Evolutionary conservation across 2,113 vertebrate genomes (phyloP), one percentile per base, ranked within the genome.

Genomic region (Lepidothrix coronata): DNA sequence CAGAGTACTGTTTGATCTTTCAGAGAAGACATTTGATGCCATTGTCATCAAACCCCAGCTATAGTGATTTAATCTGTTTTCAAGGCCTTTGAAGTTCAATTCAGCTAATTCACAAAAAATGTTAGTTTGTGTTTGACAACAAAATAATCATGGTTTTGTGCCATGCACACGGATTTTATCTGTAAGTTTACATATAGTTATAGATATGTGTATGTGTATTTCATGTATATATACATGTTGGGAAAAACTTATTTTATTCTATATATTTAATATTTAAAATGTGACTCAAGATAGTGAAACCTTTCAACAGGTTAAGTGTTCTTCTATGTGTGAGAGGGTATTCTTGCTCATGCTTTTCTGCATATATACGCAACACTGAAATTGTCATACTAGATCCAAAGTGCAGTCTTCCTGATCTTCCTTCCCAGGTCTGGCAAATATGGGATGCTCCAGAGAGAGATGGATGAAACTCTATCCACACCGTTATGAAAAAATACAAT

Each of bases 61-160:
- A 68, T 73, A 89, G 89, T n/a, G 57, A 95, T 80, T 85, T 89
- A 89, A 95, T 85, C n/a, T 91, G 12, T 66, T 18, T 92, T 89
- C 46, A 37, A 91, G 35, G 9, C 30, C 74, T 92, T 92, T 93
- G 91, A 89, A 91, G 70, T 91, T 93, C 43, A 74, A 35, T 73
- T 93, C 61, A 12, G 23, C 75, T 75, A 80, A 80, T 83, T 89
- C 51, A 91, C 51, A 55, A 89, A 70, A 18, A 76, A 77, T 39
- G 11, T 55, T 81, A 55, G 22, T 72, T 91, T 75, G 35, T 44
- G 61, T 94, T 65, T 54, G 33, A 65, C 25, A 93, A 67, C n/a
- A 70, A 75, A 80, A 67, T 61, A 73, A 73, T 46, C 8, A 28
- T 6, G 5, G 2, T 74, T 94, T 74, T 74, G 6, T 95, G 28